Base-by-base conservation (phyloP, 2,797 vertebrate genomes). In the Oceanodroma leucorhoa region DNA sequence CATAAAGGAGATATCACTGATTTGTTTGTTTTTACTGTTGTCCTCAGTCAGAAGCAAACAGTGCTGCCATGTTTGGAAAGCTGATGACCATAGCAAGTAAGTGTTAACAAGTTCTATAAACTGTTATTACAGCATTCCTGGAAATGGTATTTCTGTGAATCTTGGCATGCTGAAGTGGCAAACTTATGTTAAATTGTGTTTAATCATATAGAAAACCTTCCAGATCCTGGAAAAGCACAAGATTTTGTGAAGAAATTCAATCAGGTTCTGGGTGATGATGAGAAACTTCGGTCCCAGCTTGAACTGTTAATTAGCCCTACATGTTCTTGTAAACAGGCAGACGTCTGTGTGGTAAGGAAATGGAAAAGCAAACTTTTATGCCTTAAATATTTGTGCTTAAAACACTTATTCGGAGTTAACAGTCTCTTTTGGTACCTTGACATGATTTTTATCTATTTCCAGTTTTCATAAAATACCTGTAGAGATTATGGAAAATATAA, bases 201-300 rank as follows among this genome's bases (percentile, higher is more conserved):
- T 90, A 91, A 93, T 95, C 66, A 84, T 93, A 38, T 96, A 99
- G 99, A 99, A 97, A 99, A 99, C 96, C 98, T 99, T 66, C 99
- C 99, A 80, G 99, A 99, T 87, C 99, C 99, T 84, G 99, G 99
- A 70, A 99, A 99, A 97, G 99, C 99, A 84, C 99, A 99, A 97
- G 99, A 99, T 98, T 99, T 99, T 98, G 99, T 99, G 98, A 99
- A 99, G 97, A 99, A 99, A 96, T 99, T 99, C 96, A 99, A 99
- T 94, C 99, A 99, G 95, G 99, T 99, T 97, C 98, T 99, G 19
- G 99, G 99, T 60, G 99, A 99, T 50, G 99, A 99, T 85, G 99
- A 99, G 97, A 99, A 99, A 95, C 98, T 99, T 58, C 94, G 99
- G 72, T 97, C 98, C 90, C 99, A 99, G 73, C 98, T 99, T 80